These are phyloP conservation scores for Capitella teleta DNA, from an alignment of 1,140 invertebrate species.

Conservation along the genomic window DNA sequence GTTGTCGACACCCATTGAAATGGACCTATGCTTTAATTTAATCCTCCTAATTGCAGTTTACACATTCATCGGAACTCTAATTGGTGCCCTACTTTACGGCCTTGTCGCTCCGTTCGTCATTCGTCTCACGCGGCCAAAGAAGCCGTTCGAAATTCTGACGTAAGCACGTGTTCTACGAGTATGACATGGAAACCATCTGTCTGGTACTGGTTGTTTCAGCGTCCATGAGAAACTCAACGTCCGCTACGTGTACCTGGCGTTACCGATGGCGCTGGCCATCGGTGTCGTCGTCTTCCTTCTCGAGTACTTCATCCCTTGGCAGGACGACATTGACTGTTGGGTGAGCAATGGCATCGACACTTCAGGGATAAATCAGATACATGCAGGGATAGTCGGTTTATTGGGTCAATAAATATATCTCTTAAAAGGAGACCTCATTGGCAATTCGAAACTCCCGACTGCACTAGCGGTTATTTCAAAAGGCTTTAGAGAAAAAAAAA, in stretches of 20 bases:
- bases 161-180: too few relatives aligned
- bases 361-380: too few relatives aligned
- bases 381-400: too few relatives aligned
- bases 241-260: conserved; percentile 19
- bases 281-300: conserved; percentile 15
- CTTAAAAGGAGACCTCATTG: too few relatives aligned
- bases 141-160: conserved; percentile 2
- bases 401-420: too few relatives aligned
- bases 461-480: too few relatives aligned
- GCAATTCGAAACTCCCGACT: too few relatives aligned
- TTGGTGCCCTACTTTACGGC: conserved; percentile 24
- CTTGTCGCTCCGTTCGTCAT: conserved; percentile 16
- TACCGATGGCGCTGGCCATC: conserved; percentile 17
- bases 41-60: conserved; percentile 18
- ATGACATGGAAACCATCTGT: not conserved
- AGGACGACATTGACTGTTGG: conserved; percentile 17
- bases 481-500: too few relatives aligned
- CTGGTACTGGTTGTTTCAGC: conserved; percentile 15
- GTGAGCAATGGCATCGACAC: too few relatives aligned
- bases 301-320: conserved; percentile 22
- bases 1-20: conserved; percentile 5
- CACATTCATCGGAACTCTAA: conserved; percentile 20
- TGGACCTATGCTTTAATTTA: too few relatives aligned
- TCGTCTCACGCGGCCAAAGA: conserved; percentile 16
- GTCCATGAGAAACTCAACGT: conserved; percentile 17